Percentiles rank a stretch among this genome's conserved stretches.
These are phyloP conservation scores for Ischnura elegans DNA, from an alignment of 2,888 invertebrate species.

Conservation along the genomic window DNA sequence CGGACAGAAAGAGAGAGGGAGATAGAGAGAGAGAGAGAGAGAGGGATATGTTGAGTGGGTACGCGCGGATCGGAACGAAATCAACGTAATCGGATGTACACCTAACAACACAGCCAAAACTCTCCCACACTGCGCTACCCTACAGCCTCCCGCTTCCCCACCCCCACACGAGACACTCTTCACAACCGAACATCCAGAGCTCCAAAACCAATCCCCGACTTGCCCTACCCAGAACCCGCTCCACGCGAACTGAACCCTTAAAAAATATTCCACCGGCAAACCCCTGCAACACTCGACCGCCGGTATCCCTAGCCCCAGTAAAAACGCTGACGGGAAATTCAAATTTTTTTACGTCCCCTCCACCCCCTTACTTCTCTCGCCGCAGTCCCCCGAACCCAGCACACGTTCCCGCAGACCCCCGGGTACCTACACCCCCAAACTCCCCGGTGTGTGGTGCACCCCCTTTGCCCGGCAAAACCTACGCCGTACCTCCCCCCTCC, in stretches of 20 bases:
- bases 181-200: not conserved
- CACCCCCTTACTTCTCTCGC: not conserved
- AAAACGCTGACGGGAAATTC: constrained; percentile 55
- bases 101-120: constrained; percentile 49
- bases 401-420: not conserved
- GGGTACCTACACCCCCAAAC: not conserved
- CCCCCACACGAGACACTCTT: not conserved
- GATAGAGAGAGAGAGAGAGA: not conserved
- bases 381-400: not conserved
- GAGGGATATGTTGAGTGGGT: not conserved
- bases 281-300: not conserved
- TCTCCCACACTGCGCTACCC: not conserved
- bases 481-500: not conserved
- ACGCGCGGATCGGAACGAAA: constrained; percentile 74
- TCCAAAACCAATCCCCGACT: not conserved
- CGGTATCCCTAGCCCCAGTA: constrained; percentile 46
- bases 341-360: constrained; percentile 46
- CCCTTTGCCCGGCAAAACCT: not conserved
- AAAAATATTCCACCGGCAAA: not conserved
- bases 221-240: not conserved
- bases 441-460: not conserved
- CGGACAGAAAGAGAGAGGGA: not conserved
- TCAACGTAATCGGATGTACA: constrained; percentile 66
- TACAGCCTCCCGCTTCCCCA: not conserved
- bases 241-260: not conserved